Percentiles rank a stretch among this genome's conserved stretches.
These are phyloP conservation scores for Scaeva pyrastri DNA, from an alignment of 2,888 invertebrate genomes.

Conservation along the genomic window DNA sequence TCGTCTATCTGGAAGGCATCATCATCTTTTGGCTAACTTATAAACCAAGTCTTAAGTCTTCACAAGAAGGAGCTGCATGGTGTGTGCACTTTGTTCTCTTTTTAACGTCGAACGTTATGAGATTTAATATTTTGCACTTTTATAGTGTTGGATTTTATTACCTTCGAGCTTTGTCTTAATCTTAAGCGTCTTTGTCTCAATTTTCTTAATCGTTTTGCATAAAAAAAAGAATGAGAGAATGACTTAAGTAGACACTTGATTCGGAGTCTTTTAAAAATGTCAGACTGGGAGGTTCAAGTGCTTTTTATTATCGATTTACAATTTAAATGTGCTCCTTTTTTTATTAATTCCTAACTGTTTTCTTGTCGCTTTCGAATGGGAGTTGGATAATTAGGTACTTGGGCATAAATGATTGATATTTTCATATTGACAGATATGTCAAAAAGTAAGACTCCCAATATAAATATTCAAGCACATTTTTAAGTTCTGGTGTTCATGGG, in stretches of 20 bases:
- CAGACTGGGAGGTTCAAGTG: neutral
- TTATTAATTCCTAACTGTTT: no score
- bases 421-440: no score
- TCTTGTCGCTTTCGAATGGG: no score
- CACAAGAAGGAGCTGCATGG: neutral
- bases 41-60: neutral
- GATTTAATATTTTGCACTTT: constrained; percentile 27
- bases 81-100: neutral
- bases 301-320: neutral
- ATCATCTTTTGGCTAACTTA: constrained; percentile 38
- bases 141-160: constrained; percentile 30
- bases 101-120: constrained; percentile 32
- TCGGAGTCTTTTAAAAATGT: no score
- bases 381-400: no score
- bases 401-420: no score
- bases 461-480: no score
- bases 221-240: neutral
- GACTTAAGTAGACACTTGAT: neutral
- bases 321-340: no score
- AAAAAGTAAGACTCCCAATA: no score
- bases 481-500: no score
- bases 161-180: constrained; percentile 2
- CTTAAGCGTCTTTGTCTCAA: neutral
- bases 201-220: neutral
- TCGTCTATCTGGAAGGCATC: constrained; percentile 63